Evolutionary conservation across 2,888 invertebrate genomes (phyloP), one percentile per base, ranked within the genome.

Genomic region (Minunthozetes semirufus): DNA sequence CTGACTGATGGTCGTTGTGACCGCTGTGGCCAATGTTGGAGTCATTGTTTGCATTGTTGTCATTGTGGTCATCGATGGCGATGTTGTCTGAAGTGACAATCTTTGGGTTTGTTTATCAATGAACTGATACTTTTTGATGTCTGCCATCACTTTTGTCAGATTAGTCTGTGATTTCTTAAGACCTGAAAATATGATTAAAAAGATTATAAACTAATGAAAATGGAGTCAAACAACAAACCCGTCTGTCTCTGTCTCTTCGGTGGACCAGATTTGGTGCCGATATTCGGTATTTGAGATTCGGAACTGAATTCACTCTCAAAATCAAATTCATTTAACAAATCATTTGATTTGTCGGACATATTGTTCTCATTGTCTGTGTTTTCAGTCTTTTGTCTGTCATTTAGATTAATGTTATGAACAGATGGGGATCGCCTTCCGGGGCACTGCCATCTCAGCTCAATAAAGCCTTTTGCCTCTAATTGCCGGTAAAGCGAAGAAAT

Each of bases 371-470:
- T 74, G 75, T 77, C 73, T 33, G 22, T 76, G 68, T 46, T 15
- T 4, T 72, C 72, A 15, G 25, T 17, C 6, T 63, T 48, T 27
- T 76, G 75, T 17, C 53, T 38, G 38, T 78, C 76, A 22, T 78
- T 77, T 66, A 76, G 73, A 22, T 74, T 76, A 17, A 72, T 75
- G 5, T 77, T 76, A 46, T 78, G 78, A 4, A 78, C 78, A 74
- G 79, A 80, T 9, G 80, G 80, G 1, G 80, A 78, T 25, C 80
- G 63, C 61, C 80, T 71, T 22, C 79, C 80, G 9, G 79, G 80
- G 74, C 80, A 80, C 53, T 78, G 76, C 80, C 80, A 80, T 38
- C 79, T 78, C 1, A 80, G 73, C 48, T 79, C 78, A n/a, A 79
- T 46, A 22, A 77, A 74, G 6, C 78, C 78, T 50, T 77, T 78